Conservation (phyloP, 2,888 invertebrate species). For the Punctoribates punctum region DNA sequence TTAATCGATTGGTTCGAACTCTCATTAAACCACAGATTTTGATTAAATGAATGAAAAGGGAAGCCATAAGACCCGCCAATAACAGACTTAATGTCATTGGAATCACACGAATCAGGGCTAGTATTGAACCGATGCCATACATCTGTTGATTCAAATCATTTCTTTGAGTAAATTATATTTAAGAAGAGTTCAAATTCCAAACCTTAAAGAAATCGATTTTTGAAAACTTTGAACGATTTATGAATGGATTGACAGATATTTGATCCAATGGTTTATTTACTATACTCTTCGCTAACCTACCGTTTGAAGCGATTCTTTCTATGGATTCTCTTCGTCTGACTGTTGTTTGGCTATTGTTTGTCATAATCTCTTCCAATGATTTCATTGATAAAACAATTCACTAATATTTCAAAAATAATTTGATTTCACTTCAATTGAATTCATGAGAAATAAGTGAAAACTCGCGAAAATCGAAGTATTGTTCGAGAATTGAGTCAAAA, state of each 20-base stretch:
- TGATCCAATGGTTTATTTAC: slow-evolving; percentile 9
- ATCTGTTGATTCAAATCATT: background rate
- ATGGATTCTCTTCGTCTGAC: background rate
- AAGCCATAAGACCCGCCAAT: background rate
- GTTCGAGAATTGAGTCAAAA: too few species aligned
- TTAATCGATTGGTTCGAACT: background rate
- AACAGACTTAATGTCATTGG: background rate
- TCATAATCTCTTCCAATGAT: too few species aligned
- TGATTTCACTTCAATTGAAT: too few species aligned
- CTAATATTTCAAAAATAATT: too few species aligned
- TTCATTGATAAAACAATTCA: too few species aligned
- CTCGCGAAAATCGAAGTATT: too few species aligned
- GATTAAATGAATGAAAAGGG: background rate
- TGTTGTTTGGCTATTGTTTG: too few species aligned
- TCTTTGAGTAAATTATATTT: too few species aligned
- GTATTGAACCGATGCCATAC: slow-evolving; percentile 17
- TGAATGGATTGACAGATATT: slow-evolving; percentile 39
- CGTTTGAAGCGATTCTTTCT: background rate
- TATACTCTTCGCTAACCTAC: background rate
- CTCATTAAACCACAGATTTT: background rate
- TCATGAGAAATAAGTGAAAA: too few species aligned
- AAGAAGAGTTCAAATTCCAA: background rate
- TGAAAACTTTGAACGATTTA: slow-evolving; percentile 11
- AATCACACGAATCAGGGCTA: background rate
- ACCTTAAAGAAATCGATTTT: background rate